These are phyloP conservation scores for Mionectes olivaceus DNA, from an alignment of 2,797 vertebrate species.

Conservation along the genomic window DNA sequence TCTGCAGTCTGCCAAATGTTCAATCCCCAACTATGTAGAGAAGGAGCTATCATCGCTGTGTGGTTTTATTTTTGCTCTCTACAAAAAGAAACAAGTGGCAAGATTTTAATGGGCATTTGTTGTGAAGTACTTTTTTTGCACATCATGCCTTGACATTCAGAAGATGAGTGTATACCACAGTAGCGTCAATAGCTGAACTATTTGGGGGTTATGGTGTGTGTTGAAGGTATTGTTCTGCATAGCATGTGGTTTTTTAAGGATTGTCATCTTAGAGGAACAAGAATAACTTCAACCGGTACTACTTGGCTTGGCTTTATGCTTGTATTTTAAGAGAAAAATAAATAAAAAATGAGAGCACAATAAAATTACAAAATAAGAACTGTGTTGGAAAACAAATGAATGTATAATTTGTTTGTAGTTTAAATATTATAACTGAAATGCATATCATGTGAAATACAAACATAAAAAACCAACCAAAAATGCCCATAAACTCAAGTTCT, in stretches of 20 bases:
- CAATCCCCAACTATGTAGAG: not conserved
- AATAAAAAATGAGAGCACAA: not conserved
- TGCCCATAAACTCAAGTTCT: not conserved
- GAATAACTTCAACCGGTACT: not conserved
- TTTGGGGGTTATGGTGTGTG: not conserved
- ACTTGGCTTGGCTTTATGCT: not conserved
- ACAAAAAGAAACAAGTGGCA: not conserved
- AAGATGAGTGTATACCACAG: not conserved
- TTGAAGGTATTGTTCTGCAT: not conserved
- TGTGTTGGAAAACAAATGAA: not conserved
- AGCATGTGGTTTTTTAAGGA: not conserved
- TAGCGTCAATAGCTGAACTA: not conserved
- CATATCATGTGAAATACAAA: not conserved
- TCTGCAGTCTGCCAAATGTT: not conserved
- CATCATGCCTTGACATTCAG: not conserved
- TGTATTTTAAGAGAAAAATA: not conserved
- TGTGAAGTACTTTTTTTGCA: not conserved
- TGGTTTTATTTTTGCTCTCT: not conserved
- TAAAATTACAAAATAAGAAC: not conserved
- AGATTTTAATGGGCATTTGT: not conserved
- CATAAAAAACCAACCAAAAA: not conserved
- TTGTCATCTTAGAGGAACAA: not conserved
- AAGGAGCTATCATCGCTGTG: not conserved
- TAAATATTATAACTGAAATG: not conserved
- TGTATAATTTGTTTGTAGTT: not conserved